Evolutionary conservation across 2,888 invertebrate genomes (phyloP).

Genomic region (Scaptomyza parva): DNA sequence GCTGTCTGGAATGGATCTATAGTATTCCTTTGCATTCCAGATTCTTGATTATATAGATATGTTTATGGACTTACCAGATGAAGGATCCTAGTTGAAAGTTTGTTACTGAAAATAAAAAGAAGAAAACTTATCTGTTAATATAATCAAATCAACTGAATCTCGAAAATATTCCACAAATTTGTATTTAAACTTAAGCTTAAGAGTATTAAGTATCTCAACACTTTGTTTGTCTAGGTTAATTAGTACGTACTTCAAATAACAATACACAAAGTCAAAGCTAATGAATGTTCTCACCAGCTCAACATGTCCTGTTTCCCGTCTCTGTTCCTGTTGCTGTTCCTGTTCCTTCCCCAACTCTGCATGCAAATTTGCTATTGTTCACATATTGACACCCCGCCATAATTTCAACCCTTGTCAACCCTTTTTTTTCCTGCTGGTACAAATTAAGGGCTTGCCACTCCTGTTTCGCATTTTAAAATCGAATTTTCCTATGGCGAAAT

Average conservation of each 20-base stretch:
- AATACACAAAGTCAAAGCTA: constrained; percentile 49
- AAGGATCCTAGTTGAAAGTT: no score
- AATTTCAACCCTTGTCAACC: constrained; percentile 21
- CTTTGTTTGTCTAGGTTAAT: constrained; percentile 40
- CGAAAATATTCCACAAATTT: background rate
- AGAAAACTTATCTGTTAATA: background rate
- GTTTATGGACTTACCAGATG: background rate
- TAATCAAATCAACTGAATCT: background rate
- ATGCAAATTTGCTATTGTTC: constrained; percentile 65
- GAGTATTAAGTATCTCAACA: background rate
- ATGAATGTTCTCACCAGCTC: constrained; percentile 44
- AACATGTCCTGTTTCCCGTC: constrained; percentile 3
- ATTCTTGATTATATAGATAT: background rate
- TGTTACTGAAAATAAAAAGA: background rate
- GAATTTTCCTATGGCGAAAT: no score
- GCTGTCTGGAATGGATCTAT: no score
- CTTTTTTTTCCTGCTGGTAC: constrained; percentile 29
- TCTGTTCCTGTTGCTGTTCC: constrained; percentile 6
- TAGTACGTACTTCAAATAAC: constrained; percentile 25
- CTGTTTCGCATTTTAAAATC: constrained; percentile 51
- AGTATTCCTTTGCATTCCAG: background rate
- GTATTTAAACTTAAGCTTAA: background rate
- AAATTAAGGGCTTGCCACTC: constrained; percentile 30
- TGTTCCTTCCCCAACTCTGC: background rate
- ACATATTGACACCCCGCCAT: constrained; percentile 54